These are phyloP conservation scores for Rhynchonycteris naso DNA, from an alignment of 2,797 vertebrate genomes.

Conservation along the genomic window DNA sequence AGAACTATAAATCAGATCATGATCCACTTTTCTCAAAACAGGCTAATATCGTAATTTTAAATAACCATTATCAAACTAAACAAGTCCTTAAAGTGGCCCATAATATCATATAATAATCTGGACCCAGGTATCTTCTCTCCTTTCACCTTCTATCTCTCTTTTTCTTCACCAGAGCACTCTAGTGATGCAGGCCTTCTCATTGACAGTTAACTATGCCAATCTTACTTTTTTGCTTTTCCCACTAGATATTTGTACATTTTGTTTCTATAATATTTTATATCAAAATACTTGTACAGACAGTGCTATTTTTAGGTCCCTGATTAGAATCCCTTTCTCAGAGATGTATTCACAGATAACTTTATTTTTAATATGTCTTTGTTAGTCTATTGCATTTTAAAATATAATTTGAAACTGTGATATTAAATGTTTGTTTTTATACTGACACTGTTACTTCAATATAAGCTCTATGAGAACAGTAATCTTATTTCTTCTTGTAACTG, in stretches of 20 bases:
- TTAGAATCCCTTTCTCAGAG: background rate
- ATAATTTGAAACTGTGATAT: background rate
- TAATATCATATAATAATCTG: background rate
- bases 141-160: background rate
- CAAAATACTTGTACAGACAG: background rate
- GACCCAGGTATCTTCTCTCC: background rate
- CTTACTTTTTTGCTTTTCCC: background rate
- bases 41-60: background rate
- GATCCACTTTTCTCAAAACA: background rate
- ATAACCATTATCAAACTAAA: background rate
- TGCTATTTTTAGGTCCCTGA: background rate
- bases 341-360: background rate
- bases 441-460: background rate
- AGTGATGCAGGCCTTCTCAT: background rate
- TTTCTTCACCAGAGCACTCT: background rate
- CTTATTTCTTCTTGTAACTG: background rate
- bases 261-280: background rate
- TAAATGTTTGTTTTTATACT: background rate
- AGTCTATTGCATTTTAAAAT: background rate
- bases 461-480: background rate
- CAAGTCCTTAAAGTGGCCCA: background rate
- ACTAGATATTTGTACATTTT: background rate
- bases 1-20: background rate
- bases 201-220: background rate
- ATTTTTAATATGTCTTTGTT: background rate